Base-by-base conservation (phyloP, 2,888 invertebrate genomes). In the Scaptomyza caliginosa region DNA sequence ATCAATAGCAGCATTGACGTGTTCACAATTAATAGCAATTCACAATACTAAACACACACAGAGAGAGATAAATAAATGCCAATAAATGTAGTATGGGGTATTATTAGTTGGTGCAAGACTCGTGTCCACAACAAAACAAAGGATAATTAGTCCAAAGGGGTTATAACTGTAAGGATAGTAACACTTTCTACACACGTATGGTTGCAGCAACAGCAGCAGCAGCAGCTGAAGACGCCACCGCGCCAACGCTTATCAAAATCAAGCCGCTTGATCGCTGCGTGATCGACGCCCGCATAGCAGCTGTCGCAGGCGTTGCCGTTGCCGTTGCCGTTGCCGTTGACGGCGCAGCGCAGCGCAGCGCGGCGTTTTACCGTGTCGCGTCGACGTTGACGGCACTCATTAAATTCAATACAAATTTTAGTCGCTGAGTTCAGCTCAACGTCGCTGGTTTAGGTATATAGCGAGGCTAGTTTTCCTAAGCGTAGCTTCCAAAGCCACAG, bases 361-460 rank as follows among this genome's bases (percentile, higher is more conserved):
- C n/a, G n/a, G n/a, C n/a, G n/a, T n/a, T 46, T 78, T 56, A 54
- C 59, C 63, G 77, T 70, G 66, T 42, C 49, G 45, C 68, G 65
- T 56, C 40, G 51, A 48, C 67, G 66, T 59, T 74, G 66, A 75
- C 73, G 68, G 68, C 72, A 67, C 73, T 79, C 80, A 84, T 69
- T 59, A 78, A 77, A 78, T 68, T 67, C 74, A 86, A 77, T 82
- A 77, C 74, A 69, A 86, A 77, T 77, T 89, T 89, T 76, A 89
- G 89, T 89, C 86, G 88, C 86, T 87, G 82, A 84, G 82, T 80
- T 89, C 67, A 83, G 89, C 89, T 88, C 88, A 86, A 70, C 83
- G 78, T 73, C 80, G 86, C 78, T 81, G 86, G 74, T 75, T 67
- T 85, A 69, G 67, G 63, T 51, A 50, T 11, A 52, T 50, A 36